Conservation (phyloP, 1,140 invertebrate genomes). For the Drosophila littoralis region DNA sequence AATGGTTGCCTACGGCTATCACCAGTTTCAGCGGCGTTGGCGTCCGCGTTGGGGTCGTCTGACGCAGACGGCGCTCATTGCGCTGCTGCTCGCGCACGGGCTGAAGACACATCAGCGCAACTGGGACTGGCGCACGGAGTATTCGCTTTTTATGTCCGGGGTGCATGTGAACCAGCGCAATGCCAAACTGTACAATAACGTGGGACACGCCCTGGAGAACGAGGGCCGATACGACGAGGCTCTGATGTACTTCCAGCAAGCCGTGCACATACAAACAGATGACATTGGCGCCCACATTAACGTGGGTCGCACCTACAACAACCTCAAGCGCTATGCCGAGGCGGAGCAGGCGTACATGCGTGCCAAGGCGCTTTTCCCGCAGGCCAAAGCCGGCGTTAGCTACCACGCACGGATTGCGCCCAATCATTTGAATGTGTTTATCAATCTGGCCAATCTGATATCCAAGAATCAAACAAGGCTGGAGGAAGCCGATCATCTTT, state of each 20-base stretch:
- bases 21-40: constrained; percentile 72
- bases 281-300: constrained; percentile 99
- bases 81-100: constrained; percentile 90
- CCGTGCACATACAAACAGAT: constrained; percentile 96
- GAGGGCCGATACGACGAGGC: constrained; percentile 93
- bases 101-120: constrained; percentile 94
- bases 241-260: constrained; percentile 95
- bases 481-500: constrained; percentile 96
- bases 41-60: constrained; percentile 50
- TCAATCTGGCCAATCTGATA: constrained; percentile 97
- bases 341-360: constrained; percentile 96
- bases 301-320: constrained; percentile 96
- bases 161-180: constrained; percentile 95
- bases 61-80: constrained; percentile 86
- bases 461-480: constrained; percentile 95
- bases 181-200: constrained; percentile 98
- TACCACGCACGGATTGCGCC: constrained; percentile 98
- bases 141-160: constrained; percentile 96
- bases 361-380: constrained; percentile 95
- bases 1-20: constrained; percentile 92
- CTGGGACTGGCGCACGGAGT: constrained; percentile 96
- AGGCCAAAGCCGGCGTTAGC: constrained; percentile 95
- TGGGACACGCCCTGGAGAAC: constrained; percentile 96
- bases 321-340: constrained; percentile 94
- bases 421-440: constrained; percentile 97